A percentile compares a stretch with the other conserved stretches of the same genome.
These are phyloP conservation scores for Drosophila silvestris DNA, from an alignment of 2,888 invertebrate species.

Conservation along the genomic window DNA sequence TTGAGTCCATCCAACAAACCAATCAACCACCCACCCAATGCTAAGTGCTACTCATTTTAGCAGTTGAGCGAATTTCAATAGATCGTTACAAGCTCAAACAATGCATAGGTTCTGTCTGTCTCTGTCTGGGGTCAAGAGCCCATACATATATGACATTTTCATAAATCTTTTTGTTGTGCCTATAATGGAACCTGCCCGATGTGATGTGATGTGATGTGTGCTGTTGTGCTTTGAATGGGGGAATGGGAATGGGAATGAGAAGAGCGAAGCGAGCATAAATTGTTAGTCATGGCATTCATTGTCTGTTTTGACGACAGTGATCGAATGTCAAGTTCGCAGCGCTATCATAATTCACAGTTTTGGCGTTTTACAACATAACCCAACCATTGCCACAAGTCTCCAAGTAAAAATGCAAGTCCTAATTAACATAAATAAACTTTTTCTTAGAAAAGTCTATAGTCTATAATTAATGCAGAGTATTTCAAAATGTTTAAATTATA, in stretches of 20 bases:
- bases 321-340: conserved; percentile 50
- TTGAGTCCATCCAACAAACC: neutral
- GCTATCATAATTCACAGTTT: conserved; percentile 30
- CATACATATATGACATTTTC: conserved; percentile 46
- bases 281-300: conserved; percentile 43
- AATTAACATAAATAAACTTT: neutral
- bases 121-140: conserved; percentile 28
- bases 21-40: conserved; percentile 3
- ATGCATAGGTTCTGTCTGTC: conserved; percentile 34
- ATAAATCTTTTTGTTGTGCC: conserved; percentile 52
- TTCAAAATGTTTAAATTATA: neutral
- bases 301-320: conserved; percentile 32
- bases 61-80: conserved; percentile 42
- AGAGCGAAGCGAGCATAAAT: conserved; percentile 47
- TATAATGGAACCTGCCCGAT: conserved; percentile 22
- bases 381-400: conserved; percentile 5
- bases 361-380: conserved; percentile 6
- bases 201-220: conserved; percentile 1
- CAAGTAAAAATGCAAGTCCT: neutral
- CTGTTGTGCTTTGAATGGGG: conserved; percentile 7
- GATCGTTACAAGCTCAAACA: conserved; percentile 44
- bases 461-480: neutral
- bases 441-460: neutral
- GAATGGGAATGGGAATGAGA: conserved; percentile 19
- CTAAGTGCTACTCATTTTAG: conserved; percentile 1